phyloP scores from a whole-genome alignment of 2,888 invertebrate genomes.

The Lithophane socia region DNA sequence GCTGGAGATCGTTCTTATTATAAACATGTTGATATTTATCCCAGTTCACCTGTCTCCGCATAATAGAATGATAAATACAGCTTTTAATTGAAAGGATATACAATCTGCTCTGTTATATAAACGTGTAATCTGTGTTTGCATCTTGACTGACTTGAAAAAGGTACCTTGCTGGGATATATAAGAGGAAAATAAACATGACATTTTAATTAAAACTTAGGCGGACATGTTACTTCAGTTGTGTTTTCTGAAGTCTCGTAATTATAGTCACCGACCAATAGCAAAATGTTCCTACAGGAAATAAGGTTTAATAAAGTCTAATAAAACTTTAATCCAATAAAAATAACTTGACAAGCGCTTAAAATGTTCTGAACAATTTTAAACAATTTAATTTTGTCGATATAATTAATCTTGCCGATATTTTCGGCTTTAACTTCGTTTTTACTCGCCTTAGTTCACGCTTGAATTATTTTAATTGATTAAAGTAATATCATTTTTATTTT shows the following conservation, averaged over 20 bases:
- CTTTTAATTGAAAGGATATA: slow-evolving; percentile 71
- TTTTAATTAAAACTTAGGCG: slow-evolving; percentile 48
- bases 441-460: slow-evolving; percentile 25
- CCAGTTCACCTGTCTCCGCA: slow-evolving; percentile 76
- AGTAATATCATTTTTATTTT: neutral
- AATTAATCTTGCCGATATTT: slow-evolving; percentile 48
- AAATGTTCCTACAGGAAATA: slow-evolving; percentile 10
- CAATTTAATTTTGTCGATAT: slow-evolving; percentile 44
- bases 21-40: slow-evolving; percentile 83
- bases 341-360: slow-evolving; percentile 38
- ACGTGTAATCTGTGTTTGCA: slow-evolving; percentile 18
- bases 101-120: slow-evolving; percentile 26
- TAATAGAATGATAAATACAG: slow-evolving; percentile 77
- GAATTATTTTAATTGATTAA: slow-evolving; percentile 28
- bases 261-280: neutral
- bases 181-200: slow-evolving; percentile 26
- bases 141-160: slow-evolving; percentile 20
- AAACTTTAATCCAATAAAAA: slow-evolving; percentile 46
- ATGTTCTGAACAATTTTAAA: slow-evolving; percentile 42
- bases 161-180: slow-evolving; percentile 1
- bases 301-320: slow-evolving; percentile 29
- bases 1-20: slow-evolving; percentile 82
- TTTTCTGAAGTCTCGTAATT: slow-evolving; percentile 24
- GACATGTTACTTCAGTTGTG: slow-evolving; percentile 2
- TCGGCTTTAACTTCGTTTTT: slow-evolving; percentile 44